Percentiles rank a stretch among this genome's conserved stretches.
Conservation (phyloP, 2,888 invertebrate genomes). For the Spisula solida region DNA sequence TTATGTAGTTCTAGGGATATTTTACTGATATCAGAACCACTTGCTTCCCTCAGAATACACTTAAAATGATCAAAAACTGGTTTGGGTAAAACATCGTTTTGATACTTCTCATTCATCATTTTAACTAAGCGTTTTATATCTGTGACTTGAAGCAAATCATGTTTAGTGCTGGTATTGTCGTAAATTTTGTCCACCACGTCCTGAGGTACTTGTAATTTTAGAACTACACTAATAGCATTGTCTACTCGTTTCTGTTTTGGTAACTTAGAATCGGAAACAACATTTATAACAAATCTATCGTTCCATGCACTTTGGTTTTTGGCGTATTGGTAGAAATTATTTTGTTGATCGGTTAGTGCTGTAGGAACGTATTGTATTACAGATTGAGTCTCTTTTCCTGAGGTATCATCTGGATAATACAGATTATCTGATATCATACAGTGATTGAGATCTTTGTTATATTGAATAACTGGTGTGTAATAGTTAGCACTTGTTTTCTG, state of each 20-base stretch:
- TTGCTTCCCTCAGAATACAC: slow-evolving; percentile 18
- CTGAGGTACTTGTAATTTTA: neutral
- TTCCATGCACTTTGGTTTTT: neutral
- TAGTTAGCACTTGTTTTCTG: too few species aligned
- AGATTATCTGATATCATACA: neutral
- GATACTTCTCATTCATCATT: slow-evolving; percentile 17
- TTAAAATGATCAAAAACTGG: slow-evolving; percentile 19
- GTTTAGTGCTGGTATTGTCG: neutral
- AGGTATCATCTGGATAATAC: neutral
- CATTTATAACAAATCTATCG: neutral
- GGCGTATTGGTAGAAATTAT: neutral
- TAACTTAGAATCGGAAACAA: neutral
- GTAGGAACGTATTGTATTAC: too few species aligned
- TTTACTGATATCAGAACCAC: slow-evolving; percentile 13
- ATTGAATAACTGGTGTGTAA: neutral
- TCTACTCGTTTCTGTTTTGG: neutral
- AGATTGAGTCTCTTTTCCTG: neutral
- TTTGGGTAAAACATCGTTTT: neutral
- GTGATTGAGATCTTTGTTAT: neutral
- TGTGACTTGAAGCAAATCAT: slow-evolving; percentile 3
- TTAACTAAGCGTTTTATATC: neutral
- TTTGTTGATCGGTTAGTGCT: neutral
- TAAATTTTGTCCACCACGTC: neutral
- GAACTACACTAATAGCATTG: neutral
- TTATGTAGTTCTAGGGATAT: neutral